Evolutionary conservation across 92 coral and sea anemone species (phyloP).

Genomic region (Galaxea fascicularis): DNA sequence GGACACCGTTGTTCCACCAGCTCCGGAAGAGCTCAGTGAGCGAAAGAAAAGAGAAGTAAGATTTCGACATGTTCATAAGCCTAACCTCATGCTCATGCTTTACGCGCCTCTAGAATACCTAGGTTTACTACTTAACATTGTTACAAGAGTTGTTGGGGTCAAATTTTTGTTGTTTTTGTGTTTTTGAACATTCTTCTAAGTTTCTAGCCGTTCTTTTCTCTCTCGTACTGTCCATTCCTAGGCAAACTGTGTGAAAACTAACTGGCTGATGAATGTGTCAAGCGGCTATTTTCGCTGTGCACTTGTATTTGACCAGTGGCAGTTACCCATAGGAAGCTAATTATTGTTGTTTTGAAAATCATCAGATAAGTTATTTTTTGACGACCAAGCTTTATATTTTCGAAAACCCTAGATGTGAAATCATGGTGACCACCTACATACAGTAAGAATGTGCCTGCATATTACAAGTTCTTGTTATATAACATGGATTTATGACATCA

Average conservation of each 20-base stretch:
- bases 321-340: background rate
- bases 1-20: conserved; percentile 43
- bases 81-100: no score
- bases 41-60: conserved; percentile 53
- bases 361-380: no score
- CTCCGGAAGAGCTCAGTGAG: conserved; percentile 23
- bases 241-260: background rate
- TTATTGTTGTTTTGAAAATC: no score
- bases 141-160: no score
- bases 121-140: no score
- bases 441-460: no score
- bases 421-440: background rate
- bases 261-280: background rate
- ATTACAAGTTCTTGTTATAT: no score
- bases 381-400: background rate
- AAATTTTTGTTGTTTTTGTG: no score
- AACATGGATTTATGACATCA: no score
- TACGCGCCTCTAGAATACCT: no score
- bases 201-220: no score
- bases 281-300: background rate
- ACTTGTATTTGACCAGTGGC: background rate
- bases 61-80: background rate
- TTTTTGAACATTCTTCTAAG: no score
- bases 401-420: background rate
- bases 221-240: background rate